Percentiles rank a stretch among this genome's conserved stretches.
phyloP scores from a whole-genome alignment of 1,140 invertebrate genomes.

The Cherax quadricarinatus region DNA sequence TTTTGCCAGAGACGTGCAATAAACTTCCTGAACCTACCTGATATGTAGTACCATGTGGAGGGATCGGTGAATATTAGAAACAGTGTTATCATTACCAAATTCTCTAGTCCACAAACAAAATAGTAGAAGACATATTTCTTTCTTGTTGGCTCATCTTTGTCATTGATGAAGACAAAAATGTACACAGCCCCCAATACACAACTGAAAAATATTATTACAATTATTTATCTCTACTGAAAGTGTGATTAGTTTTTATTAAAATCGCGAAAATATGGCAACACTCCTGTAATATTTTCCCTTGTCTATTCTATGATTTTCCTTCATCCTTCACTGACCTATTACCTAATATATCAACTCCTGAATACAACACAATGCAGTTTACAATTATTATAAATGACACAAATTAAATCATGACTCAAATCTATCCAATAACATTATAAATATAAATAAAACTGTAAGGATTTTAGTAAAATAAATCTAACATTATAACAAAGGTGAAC shows the following conservation, averaged over 20 bases:
- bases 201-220: background rate
- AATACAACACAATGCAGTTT: too few relatives aligned
- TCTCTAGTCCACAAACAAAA: constrained; percentile 76
- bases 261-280: background rate
- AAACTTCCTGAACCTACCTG: constrained; percentile 15
- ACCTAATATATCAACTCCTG: too few relatives aligned
- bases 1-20: background rate
- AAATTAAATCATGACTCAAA: too few relatives aligned
- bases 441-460: too few relatives aligned
- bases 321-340: too few relatives aligned
- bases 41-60: constrained; percentile 39
- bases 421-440: too few relatives aligned
- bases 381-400: too few relatives aligned
- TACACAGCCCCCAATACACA: constrained; percentile 76
- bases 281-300: too few relatives aligned
- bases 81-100: constrained; percentile 75
- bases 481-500: background rate
- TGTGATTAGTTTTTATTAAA: background rate
- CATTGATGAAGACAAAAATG: constrained; percentile 78
- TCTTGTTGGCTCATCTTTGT: constrained; percentile 77
- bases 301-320: too few relatives aligned
- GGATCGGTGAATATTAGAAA: constrained; percentile 74
- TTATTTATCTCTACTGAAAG: background rate
- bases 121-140: constrained; percentile 76
- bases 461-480: background rate